Evolutionary conservation across 2,888 invertebrate genomes (phyloP).

Genomic region (Nebria salina): DNA sequence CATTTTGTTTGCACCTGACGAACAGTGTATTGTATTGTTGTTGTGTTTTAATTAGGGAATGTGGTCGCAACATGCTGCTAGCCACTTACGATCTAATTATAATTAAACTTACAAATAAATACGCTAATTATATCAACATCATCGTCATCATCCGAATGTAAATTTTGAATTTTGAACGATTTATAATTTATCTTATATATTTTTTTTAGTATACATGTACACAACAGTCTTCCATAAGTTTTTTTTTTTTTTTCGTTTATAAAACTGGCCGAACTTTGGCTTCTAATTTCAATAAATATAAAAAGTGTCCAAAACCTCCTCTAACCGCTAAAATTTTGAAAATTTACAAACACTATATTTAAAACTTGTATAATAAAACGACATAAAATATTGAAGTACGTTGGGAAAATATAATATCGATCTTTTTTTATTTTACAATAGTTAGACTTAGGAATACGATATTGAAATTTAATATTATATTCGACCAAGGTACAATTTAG

Average conservation of each 20-base stretch:
- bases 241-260: conserved; percentile 60
- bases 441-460: conserved; percentile 31
- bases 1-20: neutral
- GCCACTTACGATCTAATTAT: conserved; percentile 33
- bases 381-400: conserved; percentile 45
- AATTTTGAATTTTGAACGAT: conserved; percentile 63
- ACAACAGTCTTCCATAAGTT: conserved; percentile 67
- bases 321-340: conserved; percentile 59
- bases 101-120: conserved; percentile 30
- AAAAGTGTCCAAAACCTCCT: conserved; percentile 61
- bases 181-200: conserved; percentile 27
- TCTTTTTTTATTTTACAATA: conserved; percentile 15
- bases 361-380: conserved; percentile 47
- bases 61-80: conserved; percentile 19
- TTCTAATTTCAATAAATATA: conserved; percentile 50
- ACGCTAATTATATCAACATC: conserved; percentile 31
- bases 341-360: conserved; percentile 55
- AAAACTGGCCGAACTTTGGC: conserved; percentile 73
- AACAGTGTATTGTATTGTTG: neutral
- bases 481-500: conserved; percentile 42
- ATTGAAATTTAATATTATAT: conserved; percentile 37
- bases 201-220: conserved; percentile 67
- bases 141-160: conserved; percentile 25
- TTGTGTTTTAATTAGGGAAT: conserved; percentile 20
- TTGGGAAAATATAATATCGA: conserved; percentile 47